Conservation (phyloP, 2,113 vertebrate genomes). For the Atrichornis clamosus region DNA sequence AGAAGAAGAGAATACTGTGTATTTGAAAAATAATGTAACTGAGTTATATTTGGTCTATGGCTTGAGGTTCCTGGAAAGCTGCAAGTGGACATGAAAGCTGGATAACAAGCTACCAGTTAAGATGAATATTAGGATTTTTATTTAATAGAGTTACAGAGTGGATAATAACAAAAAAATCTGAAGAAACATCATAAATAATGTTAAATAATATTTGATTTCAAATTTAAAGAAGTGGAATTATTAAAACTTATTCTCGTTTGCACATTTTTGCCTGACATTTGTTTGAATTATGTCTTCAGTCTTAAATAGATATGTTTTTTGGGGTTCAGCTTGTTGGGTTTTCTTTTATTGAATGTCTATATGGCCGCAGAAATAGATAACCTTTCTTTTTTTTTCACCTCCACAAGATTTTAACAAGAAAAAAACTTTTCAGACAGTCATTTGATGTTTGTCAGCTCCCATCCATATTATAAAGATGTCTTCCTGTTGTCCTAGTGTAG, state of each 20-base stretch:
- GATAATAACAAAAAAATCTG: neutral
- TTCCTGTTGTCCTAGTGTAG: neutral
- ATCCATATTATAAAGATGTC: neutral
- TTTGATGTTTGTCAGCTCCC: neutral
- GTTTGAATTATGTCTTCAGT: neutral
- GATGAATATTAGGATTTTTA: neutral
- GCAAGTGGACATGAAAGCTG: neutral
- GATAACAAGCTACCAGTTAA: neutral
- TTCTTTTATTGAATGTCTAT: neutral
- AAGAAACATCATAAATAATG: neutral
- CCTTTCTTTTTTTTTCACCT: neutral
- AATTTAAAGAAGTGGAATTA: neutral
- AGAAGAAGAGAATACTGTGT: neutral
- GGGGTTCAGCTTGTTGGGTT: neutral
- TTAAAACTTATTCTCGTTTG: neutral
- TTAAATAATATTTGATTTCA: neutral
- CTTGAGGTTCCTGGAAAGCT: neutral
- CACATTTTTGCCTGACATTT: neutral
- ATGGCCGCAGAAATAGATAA: neutral
- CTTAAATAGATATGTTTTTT: neutral
- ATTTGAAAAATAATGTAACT: neutral
- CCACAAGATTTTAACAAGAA: neutral
- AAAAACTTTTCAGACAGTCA: neutral
- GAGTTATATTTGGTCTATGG: neutral
- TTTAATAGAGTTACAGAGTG: neutral